Evolutionary conservation across 2,113 vertebrate species (phyloP), one percentile per base, ranked within the genome.

Genomic region (Orthochromis indermauri): DNA sequence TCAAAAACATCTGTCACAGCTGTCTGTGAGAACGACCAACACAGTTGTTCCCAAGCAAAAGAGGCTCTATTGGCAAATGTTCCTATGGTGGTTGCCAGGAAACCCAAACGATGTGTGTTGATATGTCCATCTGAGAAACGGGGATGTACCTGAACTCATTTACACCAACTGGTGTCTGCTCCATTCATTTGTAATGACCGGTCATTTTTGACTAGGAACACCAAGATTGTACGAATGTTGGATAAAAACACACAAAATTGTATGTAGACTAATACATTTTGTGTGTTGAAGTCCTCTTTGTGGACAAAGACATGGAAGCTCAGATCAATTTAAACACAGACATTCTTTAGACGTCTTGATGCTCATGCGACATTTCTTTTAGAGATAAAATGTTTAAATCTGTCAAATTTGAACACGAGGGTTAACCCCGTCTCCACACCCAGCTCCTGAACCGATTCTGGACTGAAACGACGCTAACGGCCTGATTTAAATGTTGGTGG

Each of bases 331-430:
- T 37, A 66, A 37, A 35, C 26, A 59, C 17, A 57, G 10, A 66
- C 33, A 5, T 37, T 0, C 33, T 63, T 35, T 19, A 63, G 5
- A 61, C 59, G 1, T 61, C 57, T 19, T 61, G 26, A 59, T 17
- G 57, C 0, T 59, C 3, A 6, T 9, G 14, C 0, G 0, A 28
- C 24, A 21, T 53, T 13, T 53, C 7, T 1, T 55, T 26, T 55
- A 8, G 13, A 28, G 24, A 28, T 16, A 28, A 59, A 9, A n/a
- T 21, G 3, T 68, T 68, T 1, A 40, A 13, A 68, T 40, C 63
- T 5, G 19, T 68, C 33, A 40, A 21, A 40, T 5, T 68, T 68
- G 19, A 68, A 68, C 7, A 37, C 1, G 10, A 66, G 31, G 33
- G 61, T 66, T 13, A 13, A 37, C 33, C 33, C 33, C 2, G 19